Evolutionary conservation across 2,888 invertebrate genomes (phyloP).

Genomic region (Cheiracanthium punctorium): DNA sequence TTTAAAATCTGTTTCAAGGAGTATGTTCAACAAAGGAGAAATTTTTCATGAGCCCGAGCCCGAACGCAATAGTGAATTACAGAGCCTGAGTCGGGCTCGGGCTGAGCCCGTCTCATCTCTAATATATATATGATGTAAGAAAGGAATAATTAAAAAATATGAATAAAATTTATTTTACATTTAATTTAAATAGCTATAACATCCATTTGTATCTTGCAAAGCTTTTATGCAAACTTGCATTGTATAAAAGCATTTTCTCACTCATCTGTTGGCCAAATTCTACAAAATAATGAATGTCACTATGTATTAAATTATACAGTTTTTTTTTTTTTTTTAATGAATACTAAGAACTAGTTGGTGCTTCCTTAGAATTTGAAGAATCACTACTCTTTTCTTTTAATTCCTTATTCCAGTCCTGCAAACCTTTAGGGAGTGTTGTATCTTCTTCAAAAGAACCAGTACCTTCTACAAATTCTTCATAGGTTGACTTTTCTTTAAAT

Average conservation of each 20-base stretch:
- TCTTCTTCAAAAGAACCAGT: slow-evolving; percentile 99
- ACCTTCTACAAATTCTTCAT: slow-evolving; percentile 99
- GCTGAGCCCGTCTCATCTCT: too few species aligned
- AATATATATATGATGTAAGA: too few species aligned
- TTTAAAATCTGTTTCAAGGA: too few species aligned
- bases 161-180: neutral
- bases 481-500: slow-evolving; percentile 98
- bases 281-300: neutral
- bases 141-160: neutral
- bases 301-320: neutral
- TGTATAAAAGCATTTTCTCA: neutral
- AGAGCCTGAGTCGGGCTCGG: too few species aligned
- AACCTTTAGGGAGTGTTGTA: slow-evolving; percentile 93
- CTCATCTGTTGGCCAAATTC: neutral
- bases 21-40: too few species aligned
- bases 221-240: neutral
- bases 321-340: neutral
- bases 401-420: slow-evolving; percentile 90
- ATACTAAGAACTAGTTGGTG: slow-evolving; percentile 42
- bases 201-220: neutral
- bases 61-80: too few species aligned
- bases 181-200: neutral
- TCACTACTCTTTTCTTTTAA: slow-evolving; percentile 5
- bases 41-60: too few species aligned
- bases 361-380: slow-evolving; percentile 35